Evolutionary conservation across 2,113 vertebrate genomes (phyloP).

Genomic region (Hyla sarda): DNA sequence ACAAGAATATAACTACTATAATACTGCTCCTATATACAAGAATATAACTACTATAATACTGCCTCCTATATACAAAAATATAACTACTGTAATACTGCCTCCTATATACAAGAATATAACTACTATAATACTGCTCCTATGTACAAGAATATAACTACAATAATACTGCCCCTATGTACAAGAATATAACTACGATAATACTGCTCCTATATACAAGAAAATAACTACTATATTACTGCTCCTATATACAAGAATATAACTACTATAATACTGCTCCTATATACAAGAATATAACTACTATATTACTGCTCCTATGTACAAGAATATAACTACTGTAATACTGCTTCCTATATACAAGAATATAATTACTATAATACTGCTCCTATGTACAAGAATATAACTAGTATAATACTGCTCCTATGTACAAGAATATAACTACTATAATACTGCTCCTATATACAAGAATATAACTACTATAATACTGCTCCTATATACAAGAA

Average conservation of each 20-base stretch:
- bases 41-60: neutral
- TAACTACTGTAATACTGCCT: neutral
- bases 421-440: neutral
- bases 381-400: neutral
- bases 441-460: neutral
- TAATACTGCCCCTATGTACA: neutral
- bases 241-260: slow-evolving; percentile 5
- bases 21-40: neutral
- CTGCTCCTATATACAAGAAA: neutral
- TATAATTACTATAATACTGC: neutral
- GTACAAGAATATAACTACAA: neutral
- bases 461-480: neutral
- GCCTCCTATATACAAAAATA: no score
- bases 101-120: neutral
- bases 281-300: no score
- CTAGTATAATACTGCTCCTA: neutral
- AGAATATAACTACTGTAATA: no score
- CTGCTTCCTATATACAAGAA: no score
- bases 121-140: neutral
- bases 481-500: neutral
- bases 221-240: slow-evolving; percentile 2
- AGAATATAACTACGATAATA: neutral
- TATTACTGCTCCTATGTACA: no score
- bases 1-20: slow-evolving; percentile 1
- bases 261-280: neutral